Evolutionary conservation across 1,140 invertebrate genomes (phyloP), one percentile per base, ranked within the genome.

Genomic region (Microplitis mediator): DNA sequence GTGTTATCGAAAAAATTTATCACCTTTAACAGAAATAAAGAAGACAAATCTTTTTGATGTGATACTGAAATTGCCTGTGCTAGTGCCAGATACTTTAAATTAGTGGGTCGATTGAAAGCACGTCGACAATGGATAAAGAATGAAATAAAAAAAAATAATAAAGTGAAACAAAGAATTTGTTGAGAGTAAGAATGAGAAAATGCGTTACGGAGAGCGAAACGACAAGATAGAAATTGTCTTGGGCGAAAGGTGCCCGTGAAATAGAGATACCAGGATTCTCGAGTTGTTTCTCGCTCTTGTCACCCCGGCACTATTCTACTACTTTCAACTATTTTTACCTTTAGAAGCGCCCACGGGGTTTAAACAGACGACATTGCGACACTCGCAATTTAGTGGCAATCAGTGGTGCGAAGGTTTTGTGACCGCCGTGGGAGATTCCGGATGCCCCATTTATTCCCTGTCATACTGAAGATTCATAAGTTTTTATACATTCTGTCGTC

Each of bases 351-450:
- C 72, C 75, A 74, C 73, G 69, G 76, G 77, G 77, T 75, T 75
- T 73, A 58, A 75, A 77, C 74, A 79, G 76, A 79, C 76, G 77
- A 73, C 75, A 77, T 75, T 72, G 78, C 75, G 76, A 77, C 78
- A 75, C 76, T 79, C 66, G 80, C 79, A 83, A 84, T 84, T 84
- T 82, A 81, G 77, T 77, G 76, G 80, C 81, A 81, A 84, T 82
- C 81, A 81, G 72, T 76, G 75, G 75, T 64, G 63, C 76, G 79
- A 81, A 80, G 81, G 79, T 80, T 82, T 82, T 82, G 81, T 81
- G 79, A 75, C 63, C 72, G 74, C 72, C 76, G 51, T 66, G 81
- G 80, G 81, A 82, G 76, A 75, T 62, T 69, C 71, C 72, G 72
- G 75, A 76, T 77, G 74, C 75, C 69, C 70, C 79, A 80, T 82